A percentile compares a stretch with the other conserved stretches of the same genome.
Conservation (phyloP, 2,113 vertebrate species). For the Plotosus lineatus region DNA sequence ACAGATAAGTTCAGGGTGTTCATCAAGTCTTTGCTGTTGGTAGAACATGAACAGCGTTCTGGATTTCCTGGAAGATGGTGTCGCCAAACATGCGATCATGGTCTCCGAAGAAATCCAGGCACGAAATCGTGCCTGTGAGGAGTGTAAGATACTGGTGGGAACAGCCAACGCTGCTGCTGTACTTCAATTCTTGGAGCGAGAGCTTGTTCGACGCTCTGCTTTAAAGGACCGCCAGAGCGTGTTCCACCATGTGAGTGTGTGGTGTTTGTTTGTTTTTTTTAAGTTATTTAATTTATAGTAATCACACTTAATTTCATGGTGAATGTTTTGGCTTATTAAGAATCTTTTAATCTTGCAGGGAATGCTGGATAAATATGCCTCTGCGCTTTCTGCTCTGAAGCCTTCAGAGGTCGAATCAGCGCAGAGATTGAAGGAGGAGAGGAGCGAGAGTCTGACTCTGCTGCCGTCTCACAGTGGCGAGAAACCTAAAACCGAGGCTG, state of each 20-base stretch:
- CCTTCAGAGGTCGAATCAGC: neutral
- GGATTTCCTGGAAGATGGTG: slow-evolving; percentile 47
- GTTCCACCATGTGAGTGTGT: slow-evolving; percentile 10
- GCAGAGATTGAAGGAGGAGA: slow-evolving; percentile 55
- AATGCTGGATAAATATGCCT: slow-evolving; percentile 37
- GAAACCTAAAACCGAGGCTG: slow-evolving; percentile 42
- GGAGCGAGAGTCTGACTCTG: slow-evolving; percentile 56
- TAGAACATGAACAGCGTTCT: slow-evolving; percentile 62
- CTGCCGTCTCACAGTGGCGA: slow-evolving; percentile 50
- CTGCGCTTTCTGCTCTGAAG: slow-evolving; percentile 7
- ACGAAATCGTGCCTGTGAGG: slow-evolving; percentile 25
- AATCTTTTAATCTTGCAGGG: slow-evolving; percentile 26
- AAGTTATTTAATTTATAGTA: neutral
- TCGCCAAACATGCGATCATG: neutral
- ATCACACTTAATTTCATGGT: neutral
- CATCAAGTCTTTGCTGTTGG: neutral
- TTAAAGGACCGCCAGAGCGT: neutral
- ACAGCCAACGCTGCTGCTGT: neutral
- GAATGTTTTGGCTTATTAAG: neutral
- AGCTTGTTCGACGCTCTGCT: slow-evolving; percentile 32
- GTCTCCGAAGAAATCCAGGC: slow-evolving; percentile 45
- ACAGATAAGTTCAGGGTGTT: neutral
- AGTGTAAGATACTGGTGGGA: slow-evolving; percentile 25
- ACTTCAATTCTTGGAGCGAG: slow-evolving; percentile 47
- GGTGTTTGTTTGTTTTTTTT: neutral